These are phyloP conservation scores for Australoheros scitulus DNA, from an alignment of 2,113 vertebrate species.

Conservation along the genomic window DNA sequence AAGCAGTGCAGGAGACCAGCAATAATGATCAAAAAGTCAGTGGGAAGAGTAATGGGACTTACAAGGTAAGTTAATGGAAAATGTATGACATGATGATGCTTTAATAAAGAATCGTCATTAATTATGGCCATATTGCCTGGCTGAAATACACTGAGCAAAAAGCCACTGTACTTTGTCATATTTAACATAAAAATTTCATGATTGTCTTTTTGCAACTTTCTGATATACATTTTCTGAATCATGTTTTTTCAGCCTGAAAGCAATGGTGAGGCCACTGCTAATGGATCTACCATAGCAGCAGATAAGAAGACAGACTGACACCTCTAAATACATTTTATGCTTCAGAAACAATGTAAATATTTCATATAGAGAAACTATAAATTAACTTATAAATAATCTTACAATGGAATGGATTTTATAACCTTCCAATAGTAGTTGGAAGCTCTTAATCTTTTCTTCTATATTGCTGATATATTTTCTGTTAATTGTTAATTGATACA, in stretches of 20 bases:
- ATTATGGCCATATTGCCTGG: neutral
- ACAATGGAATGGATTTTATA: neutral
- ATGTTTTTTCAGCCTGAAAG: constrained; percentile 69
- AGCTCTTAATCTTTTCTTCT: neutral
- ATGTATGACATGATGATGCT: neutral
- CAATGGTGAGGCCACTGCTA: constrained; percentile 71
- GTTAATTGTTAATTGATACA: neutral
- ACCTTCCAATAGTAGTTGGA: neutral
- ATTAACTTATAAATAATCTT: constrained; percentile 46
- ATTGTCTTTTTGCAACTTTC: neutral
- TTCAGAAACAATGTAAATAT: constrained; percentile 62
- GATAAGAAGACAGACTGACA: constrained; percentile 86
- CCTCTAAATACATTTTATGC: neutral
- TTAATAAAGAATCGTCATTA: neutral
- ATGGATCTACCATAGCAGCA: constrained; percentile 57
- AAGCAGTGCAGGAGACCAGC: constrained; percentile 71
- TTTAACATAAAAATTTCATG: neutral
- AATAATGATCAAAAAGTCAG: constrained; percentile 30
- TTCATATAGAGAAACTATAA: constrained; percentile 32
- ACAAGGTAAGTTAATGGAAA: constrained; percentile 75
- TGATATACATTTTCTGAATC: neutral
- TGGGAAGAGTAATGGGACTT: constrained; percentile 53
- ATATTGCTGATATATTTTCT: constrained; percentile 21
- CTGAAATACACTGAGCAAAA: neutral
- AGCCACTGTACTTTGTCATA: neutral